phyloP scores from a whole-genome alignment of 2,797 vertebrate genomes.

The Chloroceryle inda region DNA sequence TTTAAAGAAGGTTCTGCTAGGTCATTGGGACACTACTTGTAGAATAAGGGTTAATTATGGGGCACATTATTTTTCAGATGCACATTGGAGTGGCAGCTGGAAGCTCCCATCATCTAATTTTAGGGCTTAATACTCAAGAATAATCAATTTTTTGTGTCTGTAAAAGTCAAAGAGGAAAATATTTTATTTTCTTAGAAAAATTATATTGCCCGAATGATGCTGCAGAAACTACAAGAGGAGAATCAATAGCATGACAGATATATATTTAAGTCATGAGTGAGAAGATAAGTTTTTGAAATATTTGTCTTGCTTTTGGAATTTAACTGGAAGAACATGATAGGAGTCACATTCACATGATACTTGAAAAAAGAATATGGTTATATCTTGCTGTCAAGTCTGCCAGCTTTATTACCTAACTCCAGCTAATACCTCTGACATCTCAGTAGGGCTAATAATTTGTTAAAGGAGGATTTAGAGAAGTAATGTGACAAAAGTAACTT shows the following conservation, averaged over 20 bases:
- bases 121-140: background rate
- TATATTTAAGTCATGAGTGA: background rate
- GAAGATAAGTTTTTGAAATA: conserved; percentile 8
- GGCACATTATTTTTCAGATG: background rate
- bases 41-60: background rate
- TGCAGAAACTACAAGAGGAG: background rate
- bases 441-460: background rate
- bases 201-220: background rate
- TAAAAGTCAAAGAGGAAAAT: background rate
- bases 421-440: background rate
- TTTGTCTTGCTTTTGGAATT: background rate
- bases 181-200: background rate
- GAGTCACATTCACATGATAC: background rate
- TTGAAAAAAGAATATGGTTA: background rate
- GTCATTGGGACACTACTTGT: background rate
- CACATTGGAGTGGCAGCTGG: background rate
- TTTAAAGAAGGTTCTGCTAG: background rate
- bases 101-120: background rate
- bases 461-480: background rate
- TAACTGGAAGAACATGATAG: background rate
- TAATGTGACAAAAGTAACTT: background rate
- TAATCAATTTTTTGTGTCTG: background rate
- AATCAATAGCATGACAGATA: background rate
- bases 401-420: background rate
- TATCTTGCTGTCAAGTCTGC: background rate